phyloP scores from a whole-genome alignment of 2,113 vertebrate species.

The Corvus cornix region DNA sequence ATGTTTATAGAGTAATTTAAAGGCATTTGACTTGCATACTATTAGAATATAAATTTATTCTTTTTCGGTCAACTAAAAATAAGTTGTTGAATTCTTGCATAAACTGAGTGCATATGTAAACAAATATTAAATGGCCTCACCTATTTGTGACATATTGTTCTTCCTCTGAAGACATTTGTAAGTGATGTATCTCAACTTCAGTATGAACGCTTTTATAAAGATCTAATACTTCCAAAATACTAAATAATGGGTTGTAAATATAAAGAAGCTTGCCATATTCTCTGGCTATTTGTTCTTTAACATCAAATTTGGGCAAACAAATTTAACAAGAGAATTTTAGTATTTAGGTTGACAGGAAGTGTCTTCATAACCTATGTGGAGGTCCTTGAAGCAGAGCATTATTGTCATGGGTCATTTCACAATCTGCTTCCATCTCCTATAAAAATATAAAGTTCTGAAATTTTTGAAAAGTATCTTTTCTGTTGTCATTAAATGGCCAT shows the following conservation, averaged over 20 bases:
- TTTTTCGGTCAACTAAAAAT: not conserved
- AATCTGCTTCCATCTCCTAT: not conserved
- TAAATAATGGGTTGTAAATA: not conserved
- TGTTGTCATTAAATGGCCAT: not conserved
- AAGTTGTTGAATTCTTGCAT: not conserved
- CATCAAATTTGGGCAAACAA: not conserved
- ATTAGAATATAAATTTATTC: not conserved
- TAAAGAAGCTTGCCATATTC: not conserved
- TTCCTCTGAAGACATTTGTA: not conserved
- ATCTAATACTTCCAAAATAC: not conserved
- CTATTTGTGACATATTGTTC: not conserved
- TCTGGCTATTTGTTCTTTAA: not conserved
- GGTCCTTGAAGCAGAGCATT: not conserved
- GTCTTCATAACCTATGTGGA: not conserved
- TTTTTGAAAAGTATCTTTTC: not conserved
- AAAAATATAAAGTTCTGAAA: not conserved
- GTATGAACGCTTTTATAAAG: not conserved
- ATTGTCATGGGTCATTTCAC: not conserved
- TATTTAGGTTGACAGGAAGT: not conserved
- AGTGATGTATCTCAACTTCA: not conserved
- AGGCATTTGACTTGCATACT: not conserved
- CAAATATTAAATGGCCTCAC: not conserved
- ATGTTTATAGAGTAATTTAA: not conserved
- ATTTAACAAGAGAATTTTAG: not conserved
- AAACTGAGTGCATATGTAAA: not conserved